Evolutionary conservation across 2,888 invertebrate species (phyloP), one percentile per base, ranked within the genome.

Genomic region (Epistrophe eligans): DNA sequence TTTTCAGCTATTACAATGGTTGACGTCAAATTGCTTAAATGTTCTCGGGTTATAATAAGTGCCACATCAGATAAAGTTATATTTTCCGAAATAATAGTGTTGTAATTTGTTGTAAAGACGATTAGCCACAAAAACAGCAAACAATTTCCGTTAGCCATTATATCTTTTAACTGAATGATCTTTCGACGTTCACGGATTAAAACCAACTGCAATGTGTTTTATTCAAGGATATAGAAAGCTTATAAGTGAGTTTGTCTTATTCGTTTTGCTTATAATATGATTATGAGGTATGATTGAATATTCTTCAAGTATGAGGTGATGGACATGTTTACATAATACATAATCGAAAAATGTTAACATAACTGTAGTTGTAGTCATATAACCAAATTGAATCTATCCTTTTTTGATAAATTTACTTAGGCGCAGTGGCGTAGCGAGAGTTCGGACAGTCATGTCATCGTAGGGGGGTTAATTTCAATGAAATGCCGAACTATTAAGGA

Each of bases 1-100:
- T 50, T 7, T 28, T 84, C 80, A 6, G 19, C 32, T 17, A 84
- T 11, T 28, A 77, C 58, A 28, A 80, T 4, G 0, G 76, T 84
- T 1, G 83, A 45, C 0, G 80, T 43, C 0, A 38, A n/a, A 8
- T 43, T 19, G n/a, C 71, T 80, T 1, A 84, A 5, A 24, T 52
- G 58, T 2, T 83, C 67, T 3, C 71, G 70, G 13, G 11, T 19
- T 3, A 84, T 24, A 43, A 13, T 71, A 15, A 9, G 71, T 50
- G 9, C 17, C 11, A 48, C 66, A 0, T 38, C 28, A 4, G 64
- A 43, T n/a, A 84, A 13, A 43, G 13, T 60, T 50, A 19, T 13
- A 19, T 50, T 38, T 19, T 57, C 50, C 24, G 43, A 10, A 9
- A 19, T 1, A 11, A 11, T 2, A 45, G 8, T 15, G 11, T 6